Evolutionary conservation across 2,113 vertebrate species (phyloP).

Genomic region (Sceloporus undulatus): DNA sequence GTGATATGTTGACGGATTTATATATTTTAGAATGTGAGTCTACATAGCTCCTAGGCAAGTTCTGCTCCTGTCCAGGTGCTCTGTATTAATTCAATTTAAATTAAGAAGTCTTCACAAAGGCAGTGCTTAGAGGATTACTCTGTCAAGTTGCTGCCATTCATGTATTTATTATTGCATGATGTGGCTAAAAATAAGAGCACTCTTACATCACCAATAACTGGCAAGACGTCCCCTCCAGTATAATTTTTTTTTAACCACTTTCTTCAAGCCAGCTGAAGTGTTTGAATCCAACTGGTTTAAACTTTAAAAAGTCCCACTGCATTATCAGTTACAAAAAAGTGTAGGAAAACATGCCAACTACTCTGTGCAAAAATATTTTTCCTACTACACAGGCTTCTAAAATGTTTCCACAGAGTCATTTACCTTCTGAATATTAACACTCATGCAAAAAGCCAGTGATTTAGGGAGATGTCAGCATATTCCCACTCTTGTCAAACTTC

Average conservation of each 20-base stretch:
- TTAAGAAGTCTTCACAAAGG: slow-evolving; percentile 7
- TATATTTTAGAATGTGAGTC: background rate
- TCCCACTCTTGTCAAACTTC: slow-evolving; percentile 97
- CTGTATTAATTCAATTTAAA: slow-evolving; percentile 6
- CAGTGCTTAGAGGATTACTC: slow-evolving; percentile 56
- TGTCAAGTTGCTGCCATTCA: slow-evolving; percentile 51
- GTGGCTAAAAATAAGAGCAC: slow-evolving; percentile 71
- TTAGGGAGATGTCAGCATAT: slow-evolving; percentile 92
- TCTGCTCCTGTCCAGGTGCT: background rate
- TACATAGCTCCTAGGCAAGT: background rate
- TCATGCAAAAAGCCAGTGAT: slow-evolving; percentile 58
- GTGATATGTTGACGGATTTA: slow-evolving; percentile 60
- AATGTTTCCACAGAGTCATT: slow-evolving; percentile 82
- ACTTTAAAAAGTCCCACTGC: slow-evolving; percentile 72
- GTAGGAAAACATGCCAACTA: slow-evolving; percentile 78
- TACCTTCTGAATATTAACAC: slow-evolving; percentile 69
- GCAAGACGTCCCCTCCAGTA: slow-evolving; percentile 78
- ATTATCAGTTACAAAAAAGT: slow-evolving; percentile 80
- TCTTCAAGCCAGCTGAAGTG: slow-evolving; percentile 87
- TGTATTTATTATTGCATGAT: slow-evolving; percentile 80
- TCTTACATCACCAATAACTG: slow-evolving; percentile 78
- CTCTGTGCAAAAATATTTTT: slow-evolving; percentile 81
- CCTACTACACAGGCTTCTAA: slow-evolving; percentile 78
- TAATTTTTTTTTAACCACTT: slow-evolving; percentile 67
- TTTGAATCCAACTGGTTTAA: slow-evolving; percentile 75